Evolutionary conservation across 2,797 vertebrate species (phyloP).

Genomic region (Clarias laeviceps): DNA sequence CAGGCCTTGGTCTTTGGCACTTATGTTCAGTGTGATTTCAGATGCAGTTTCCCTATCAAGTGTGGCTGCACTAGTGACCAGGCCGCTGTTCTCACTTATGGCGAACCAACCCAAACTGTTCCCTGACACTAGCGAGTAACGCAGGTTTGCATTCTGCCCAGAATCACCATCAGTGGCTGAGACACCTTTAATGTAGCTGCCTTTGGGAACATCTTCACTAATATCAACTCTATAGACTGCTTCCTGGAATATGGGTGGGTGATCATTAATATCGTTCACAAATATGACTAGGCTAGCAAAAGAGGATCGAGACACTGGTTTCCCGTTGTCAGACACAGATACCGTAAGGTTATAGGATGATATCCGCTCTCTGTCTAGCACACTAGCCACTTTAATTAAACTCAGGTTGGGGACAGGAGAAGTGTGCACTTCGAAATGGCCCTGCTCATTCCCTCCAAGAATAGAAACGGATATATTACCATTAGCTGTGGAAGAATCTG

Average conservation of each 20-base stretch:
- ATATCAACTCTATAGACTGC: conserved; percentile 87
- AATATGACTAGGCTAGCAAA: conserved; percentile 96
- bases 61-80: conserved; percentile 83
- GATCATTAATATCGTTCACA: conserved; percentile 97
- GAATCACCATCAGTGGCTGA: conserved; percentile 96
- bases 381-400: conserved; percentile 94
- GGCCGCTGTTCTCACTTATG: conserved; percentile 94
- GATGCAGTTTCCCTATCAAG: conserved; percentile 90
- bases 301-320: conserved; percentile 84
- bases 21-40: conserved; percentile 91
- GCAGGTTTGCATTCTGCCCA: conserved; percentile 94
- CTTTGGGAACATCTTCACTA: conserved; percentile 90
- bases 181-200: conserved; percentile 93
- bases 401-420: conserved; percentile 95
- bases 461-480: conserved; percentile 97
- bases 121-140: conserved; percentile 94
- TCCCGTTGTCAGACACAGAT: conserved; percentile 86
- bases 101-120: conserved; percentile 93
- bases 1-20: conserved; percentile 94
- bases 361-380: conserved; percentile 92
- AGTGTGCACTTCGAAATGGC: conserved; percentile 95
- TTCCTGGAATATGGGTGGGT: conserved; percentile 92
- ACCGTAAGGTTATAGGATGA: conserved; percentile 96
- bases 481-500: conserved; percentile 89
- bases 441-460: conserved; percentile 93